phyloP scores from a whole-genome alignment of 2,888 invertebrate species.

The Isotomurus palustris region DNA sequence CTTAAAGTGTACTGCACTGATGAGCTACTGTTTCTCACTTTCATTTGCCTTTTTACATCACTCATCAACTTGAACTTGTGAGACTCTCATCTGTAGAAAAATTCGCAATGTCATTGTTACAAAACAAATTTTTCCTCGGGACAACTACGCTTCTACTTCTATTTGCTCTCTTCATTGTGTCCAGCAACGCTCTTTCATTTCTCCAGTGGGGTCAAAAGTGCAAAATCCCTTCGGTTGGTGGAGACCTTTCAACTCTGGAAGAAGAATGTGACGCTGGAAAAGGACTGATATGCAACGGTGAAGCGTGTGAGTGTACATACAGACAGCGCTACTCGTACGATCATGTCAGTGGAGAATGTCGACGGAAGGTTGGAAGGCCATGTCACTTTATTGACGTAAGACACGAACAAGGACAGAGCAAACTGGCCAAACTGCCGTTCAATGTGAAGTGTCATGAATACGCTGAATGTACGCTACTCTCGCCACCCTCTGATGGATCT shows the following conservation, averaged over 20 bases:
- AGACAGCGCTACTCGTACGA: conserved; percentile 23
- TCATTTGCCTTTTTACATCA: no score
- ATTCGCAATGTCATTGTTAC: no score
- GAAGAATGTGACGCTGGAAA: conserved; percentile 27
- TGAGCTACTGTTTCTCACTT: no score
- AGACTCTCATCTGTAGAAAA: no score
- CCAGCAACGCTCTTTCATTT: neutral
- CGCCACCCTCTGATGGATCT: conserved; percentile 1
- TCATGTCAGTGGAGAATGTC: conserved; percentile 26
- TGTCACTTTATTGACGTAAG: conserved; percentile 10
- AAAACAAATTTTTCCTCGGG: no score
- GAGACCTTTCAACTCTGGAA: conserved; percentile 10
- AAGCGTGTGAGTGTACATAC: conserved; percentile 27
- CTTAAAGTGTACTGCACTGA: no score
- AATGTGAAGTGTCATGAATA: conserved; percentile 31
- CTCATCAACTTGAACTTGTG: no score
- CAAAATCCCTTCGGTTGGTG: conserved; percentile 18
- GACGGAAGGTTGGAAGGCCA: conserved; percentile 27
- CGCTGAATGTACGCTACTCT: conserved; percentile 16
- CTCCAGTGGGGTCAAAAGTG: conserved; percentile 28
- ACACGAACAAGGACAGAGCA: neutral
- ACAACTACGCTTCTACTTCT: no score
- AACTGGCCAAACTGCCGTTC: conserved; percentile 18
- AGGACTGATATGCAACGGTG: conserved; percentile 24
- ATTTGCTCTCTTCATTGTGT: no score